Percentiles rank a stretch among this genome's conserved stretches.
These are phyloP conservation scores for Coecobrya sp. DNA, from an alignment of 2,888 invertebrate species.

Conservation along the genomic window DNA sequence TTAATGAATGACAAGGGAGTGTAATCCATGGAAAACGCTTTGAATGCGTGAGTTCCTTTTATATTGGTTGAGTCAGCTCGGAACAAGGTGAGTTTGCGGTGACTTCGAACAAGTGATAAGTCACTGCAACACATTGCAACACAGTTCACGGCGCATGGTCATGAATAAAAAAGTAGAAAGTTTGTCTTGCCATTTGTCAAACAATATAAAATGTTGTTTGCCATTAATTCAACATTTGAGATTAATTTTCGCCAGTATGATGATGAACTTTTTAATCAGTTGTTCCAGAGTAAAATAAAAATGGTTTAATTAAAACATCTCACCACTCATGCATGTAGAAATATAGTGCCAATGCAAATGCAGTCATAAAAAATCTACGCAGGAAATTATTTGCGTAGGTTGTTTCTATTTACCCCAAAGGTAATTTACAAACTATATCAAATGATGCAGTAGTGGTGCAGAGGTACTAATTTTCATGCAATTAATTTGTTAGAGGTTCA, in stretches of 20 bases:
- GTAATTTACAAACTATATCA: constrained; percentile 3
- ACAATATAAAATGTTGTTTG: neutral
- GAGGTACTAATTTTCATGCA: constrained; percentile 70
- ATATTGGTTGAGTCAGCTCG: neutral
- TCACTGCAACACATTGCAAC: neutral
- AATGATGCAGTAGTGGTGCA: constrained; percentile 3
- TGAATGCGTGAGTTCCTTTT: constrained; percentile 2
- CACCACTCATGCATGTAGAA: neutral
- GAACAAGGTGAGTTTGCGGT: neutral
- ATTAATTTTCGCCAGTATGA: constrained; percentile 9
- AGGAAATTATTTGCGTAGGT: neutral
- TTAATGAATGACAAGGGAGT: constrained; percentile 73
- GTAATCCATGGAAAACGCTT: constrained; percentile 43
- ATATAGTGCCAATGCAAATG: no score
- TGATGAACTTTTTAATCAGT: neutral
- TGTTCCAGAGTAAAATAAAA: neutral
- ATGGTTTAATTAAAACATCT: neutral
- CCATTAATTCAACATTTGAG: constrained; percentile 29
- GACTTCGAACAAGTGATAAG: neutral
- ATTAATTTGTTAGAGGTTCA: constrained; percentile 76
- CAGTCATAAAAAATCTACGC: no score
- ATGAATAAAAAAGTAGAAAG: constrained; percentile 26
- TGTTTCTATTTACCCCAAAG: neutral
- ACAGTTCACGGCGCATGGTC: neutral
- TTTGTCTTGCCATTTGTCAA: constrained; percentile 23